phyloP scores from a whole-genome alignment of 1,140 invertebrate species.

The Dendrolimus kikuchii region DNA sequence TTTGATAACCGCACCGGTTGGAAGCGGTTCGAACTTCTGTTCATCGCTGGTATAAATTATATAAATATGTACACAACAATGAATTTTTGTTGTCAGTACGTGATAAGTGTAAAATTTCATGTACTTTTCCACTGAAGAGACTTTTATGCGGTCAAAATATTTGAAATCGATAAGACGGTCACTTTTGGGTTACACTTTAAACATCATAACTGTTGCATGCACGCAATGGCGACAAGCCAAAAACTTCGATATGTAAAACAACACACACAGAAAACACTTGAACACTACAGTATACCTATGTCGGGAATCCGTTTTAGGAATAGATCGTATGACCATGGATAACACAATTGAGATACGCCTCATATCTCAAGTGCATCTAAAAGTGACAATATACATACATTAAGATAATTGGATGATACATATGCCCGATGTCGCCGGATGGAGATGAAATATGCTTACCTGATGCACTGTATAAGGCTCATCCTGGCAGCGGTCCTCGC shows the following conservation, averaged over 20 bases:
- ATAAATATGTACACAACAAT: conserved; percentile 5
- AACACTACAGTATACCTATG: too few species aligned
- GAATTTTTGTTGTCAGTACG: conserved; percentile 8
- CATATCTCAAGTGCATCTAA: too few species aligned
- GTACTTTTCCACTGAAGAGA: too few species aligned
- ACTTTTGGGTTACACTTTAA: conserved; percentile 3
- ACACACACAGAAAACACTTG: neutral
- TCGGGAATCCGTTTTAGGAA: too few species aligned
- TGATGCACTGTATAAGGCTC: conserved; percentile 66
- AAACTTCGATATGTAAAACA: neutral
- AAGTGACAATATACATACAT: too few species aligned
- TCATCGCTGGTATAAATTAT: conserved; percentile 16
- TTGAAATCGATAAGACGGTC: conserved; percentile 2
- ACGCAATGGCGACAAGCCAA: neutral
- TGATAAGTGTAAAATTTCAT: conserved; percentile 1
- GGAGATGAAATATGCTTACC: conserved; percentile 30
- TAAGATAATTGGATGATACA: too few species aligned
- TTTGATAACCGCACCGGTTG: conserved; percentile 26
- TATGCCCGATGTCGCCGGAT: neutral
- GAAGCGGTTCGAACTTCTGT: conserved; percentile 25
- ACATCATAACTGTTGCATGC: conserved; percentile 4
- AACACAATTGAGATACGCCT: too few species aligned
- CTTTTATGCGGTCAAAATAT: too few species aligned
- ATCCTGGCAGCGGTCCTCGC: conserved; percentile 46
- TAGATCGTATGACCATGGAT: too few species aligned